phyloP scores from a whole-genome alignment of 2,797 vertebrate genomes.

The Eulemur mongoz region DNA sequence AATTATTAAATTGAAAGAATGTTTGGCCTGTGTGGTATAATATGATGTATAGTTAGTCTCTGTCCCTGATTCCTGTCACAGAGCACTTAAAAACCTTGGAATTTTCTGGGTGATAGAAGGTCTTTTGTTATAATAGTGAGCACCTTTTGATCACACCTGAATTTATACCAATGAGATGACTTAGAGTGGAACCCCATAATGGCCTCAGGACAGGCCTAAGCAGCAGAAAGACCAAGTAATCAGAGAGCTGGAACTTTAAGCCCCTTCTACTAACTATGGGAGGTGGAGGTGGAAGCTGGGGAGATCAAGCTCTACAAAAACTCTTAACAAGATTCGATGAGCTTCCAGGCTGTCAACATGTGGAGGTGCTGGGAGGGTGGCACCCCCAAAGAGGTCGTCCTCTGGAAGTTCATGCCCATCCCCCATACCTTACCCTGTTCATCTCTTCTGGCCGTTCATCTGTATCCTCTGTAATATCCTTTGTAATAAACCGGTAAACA shows the following conservation, averaged over 20 bases:
- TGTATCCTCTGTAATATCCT: background rate
- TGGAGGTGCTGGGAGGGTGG: background rate
- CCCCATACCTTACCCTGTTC: background rate
- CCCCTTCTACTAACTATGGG: background rate
- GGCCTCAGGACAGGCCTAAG: background rate
- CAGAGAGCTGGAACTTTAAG: background rate
- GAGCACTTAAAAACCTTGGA: background rate
- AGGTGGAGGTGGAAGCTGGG: no score
- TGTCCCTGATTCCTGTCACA: background rate
- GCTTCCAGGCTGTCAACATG: background rate
- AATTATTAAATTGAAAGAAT: background rate
- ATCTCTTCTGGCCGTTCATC: background rate
- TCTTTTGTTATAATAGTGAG: background rate
- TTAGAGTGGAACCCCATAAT: background rate
- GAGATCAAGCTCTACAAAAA: background rate
- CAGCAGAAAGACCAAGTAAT: background rate
- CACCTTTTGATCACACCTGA: background rate
- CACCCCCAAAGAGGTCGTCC: background rate
- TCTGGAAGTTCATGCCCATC: background rate
- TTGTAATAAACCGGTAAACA: background rate
- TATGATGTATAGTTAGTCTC: background rate
- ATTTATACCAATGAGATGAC: background rate
- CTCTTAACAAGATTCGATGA: background rate
- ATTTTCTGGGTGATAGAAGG: background rate
- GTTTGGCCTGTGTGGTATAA: background rate